Conservation (phyloP, 2,888 invertebrate species). For the Pachliopta kotzebuea region DNA sequence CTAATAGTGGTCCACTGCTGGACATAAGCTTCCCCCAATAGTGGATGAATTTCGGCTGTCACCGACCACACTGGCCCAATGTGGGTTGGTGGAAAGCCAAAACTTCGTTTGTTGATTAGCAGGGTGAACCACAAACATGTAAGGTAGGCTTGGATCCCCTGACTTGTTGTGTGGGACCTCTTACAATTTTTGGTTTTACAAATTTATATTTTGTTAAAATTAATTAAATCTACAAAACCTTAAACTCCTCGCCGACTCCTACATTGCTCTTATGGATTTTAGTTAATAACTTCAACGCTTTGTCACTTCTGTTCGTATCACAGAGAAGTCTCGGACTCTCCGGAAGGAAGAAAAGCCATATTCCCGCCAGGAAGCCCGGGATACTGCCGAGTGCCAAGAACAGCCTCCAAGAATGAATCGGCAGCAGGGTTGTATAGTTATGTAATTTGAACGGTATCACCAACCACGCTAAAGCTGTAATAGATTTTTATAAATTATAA, state of each 20-base stretch:
- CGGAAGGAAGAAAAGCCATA: constrained; percentile 81
- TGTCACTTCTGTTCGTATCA: constrained; percentile 78
- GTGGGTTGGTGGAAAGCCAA: no score
- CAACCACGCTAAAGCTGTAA: constrained; percentile 83
- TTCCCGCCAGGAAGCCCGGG: constrained; percentile 82
- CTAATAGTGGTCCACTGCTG: no score
- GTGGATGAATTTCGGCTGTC: no score
- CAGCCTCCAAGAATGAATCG: constrained; percentile 86
- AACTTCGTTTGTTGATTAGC: no score
- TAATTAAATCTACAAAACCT: constrained; percentile 51
- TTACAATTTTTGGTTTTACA: no score
- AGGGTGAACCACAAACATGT: no score
- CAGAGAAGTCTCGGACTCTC: constrained; percentile 86
- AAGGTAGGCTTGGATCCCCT: no score
- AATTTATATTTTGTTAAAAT: no score
- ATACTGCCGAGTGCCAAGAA: constrained; percentile 83
- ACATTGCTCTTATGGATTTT: constrained; percentile 79
- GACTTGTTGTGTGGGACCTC: no score
- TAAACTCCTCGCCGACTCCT: constrained; percentile 71
- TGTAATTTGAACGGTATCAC: constrained; percentile 79
- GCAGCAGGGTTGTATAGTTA: constrained; percentile 53
- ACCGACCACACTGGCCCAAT: no score
- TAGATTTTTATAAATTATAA: neutral
- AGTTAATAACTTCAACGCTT: constrained; percentile 81
- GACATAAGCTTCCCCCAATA: no score